Conservation (phyloP, 37 sponge, comb jelly and placozoan species). For the Halisarca cf. caerulea region DNA sequence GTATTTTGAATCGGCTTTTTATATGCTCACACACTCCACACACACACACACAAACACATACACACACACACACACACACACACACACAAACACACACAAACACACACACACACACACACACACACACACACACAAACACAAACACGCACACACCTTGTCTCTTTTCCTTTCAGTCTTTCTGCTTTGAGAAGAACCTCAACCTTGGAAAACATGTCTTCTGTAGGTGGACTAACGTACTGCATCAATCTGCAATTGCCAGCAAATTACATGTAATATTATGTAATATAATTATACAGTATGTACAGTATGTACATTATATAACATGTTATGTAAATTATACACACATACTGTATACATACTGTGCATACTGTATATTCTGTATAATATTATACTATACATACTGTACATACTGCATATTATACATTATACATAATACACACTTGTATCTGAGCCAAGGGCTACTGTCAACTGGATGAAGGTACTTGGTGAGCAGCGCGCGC, state of each 20-base stretch:
- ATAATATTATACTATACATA: too few species aligned
- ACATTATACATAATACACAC: constrained; percentile 23
- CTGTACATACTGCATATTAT: too few species aligned
- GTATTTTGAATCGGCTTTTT: too few species aligned
- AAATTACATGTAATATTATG: too few species aligned
- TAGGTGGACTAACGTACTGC: neutral
- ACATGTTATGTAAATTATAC: too few species aligned
- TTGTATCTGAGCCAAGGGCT: constrained; percentile 52
- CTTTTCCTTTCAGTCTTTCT: neutral
- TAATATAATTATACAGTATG: too few species aligned
- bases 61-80: neutral
- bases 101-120: neutral
- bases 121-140: neutral
- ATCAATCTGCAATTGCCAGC: constrained; percentile 16
- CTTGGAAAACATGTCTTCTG: neutral
- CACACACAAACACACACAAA: neutral
- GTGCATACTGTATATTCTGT: too few species aligned
- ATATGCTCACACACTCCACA: neutral
- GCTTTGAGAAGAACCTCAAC: constrained; percentile 38
- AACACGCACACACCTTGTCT: neutral
- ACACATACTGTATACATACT: too few species aligned
- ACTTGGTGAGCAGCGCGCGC: constrained; percentile 30
- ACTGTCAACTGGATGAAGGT: constrained; percentile 54
- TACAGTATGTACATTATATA: too few species aligned
- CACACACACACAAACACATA: neutral